Conservation (phyloP, 2,888 invertebrate species). For the Mimas tiliae region DNA sequence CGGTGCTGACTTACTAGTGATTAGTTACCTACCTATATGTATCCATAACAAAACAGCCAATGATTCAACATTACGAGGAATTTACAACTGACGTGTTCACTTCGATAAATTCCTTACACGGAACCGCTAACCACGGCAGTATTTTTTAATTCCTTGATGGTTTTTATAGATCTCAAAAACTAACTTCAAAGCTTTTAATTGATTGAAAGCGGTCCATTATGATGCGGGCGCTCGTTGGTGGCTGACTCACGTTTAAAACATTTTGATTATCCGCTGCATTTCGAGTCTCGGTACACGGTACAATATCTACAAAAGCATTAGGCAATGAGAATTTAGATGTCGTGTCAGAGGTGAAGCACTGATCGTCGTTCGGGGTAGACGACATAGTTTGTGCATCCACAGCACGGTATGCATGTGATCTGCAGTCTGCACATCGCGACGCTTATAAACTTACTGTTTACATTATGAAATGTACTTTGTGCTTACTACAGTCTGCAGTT, state of each 20-base stretch:
- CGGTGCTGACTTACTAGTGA: no score
- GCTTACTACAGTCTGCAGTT: no score
- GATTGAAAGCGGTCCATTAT: background rate
- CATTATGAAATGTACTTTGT: no score
- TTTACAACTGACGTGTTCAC: slow-evolving; percentile 15
- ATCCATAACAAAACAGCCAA: background rate
- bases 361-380: no score
- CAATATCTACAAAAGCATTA: no score
- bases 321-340: no score
- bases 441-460: no score
- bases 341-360: no score
- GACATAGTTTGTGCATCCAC: no score
- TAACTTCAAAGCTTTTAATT: background rate
- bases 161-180: background rate
- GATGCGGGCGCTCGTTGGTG: background rate
- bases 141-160: background rate
- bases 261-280: background rate
- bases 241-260: background rate
- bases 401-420: no score
- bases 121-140: background rate
- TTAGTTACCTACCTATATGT: no score
- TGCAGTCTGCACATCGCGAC: no score
- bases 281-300: background rate
- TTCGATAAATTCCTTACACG: background rate
- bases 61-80: background rate